A percentile compares a stretch with the other conserved stretches of the same genome.
These are phyloP conservation scores for Menidia beryllina DNA, from an alignment of 2,113 vertebrate species.

Conservation along the genomic window DNA sequence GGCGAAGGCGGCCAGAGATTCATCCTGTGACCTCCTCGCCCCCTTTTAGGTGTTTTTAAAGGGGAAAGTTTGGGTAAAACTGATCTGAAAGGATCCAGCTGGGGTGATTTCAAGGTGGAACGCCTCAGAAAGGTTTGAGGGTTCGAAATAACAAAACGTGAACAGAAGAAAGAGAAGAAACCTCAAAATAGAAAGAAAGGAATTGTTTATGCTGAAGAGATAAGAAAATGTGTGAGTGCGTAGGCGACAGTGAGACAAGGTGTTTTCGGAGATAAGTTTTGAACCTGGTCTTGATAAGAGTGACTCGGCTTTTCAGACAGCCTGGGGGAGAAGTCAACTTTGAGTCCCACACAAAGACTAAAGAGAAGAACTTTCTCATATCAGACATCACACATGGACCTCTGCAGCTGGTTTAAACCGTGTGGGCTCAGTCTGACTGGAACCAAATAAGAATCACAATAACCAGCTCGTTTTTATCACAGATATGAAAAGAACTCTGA, in stretches of 20 bases:
- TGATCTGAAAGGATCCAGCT: not conserved
- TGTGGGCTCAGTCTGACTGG: no score
- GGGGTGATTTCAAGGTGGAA: constrained; percentile 19
- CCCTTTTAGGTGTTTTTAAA: no score
- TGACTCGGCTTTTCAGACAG: constrained; percentile 31
- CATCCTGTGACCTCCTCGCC: no score
- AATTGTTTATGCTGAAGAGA: constrained; percentile 9
- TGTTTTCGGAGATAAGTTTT: constrained; percentile 45
- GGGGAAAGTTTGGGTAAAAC: no score
- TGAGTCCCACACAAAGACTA: not conserved
- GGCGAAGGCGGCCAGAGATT: not conserved
- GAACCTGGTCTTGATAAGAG: constrained; percentile 9
- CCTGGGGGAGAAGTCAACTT: constrained; percentile 8
- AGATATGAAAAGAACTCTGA: no score
- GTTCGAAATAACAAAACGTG: constrained; percentile 13
- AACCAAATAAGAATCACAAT: no score
- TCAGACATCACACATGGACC: not conserved
- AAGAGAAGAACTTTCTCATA: not conserved
- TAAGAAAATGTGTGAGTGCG: constrained; percentile 13
- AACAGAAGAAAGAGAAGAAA: constrained; percentile 38
- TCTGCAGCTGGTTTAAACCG: constrained; percentile 1
- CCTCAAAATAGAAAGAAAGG: not conserved
- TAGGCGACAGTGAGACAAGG: constrained; percentile 4
- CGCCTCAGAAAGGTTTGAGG: not conserved
- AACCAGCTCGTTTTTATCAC: no score